These are phyloP conservation scores for Craniophora ligustri DNA, from an alignment of 2,888 invertebrate species.

Conservation along the genomic window DNA sequence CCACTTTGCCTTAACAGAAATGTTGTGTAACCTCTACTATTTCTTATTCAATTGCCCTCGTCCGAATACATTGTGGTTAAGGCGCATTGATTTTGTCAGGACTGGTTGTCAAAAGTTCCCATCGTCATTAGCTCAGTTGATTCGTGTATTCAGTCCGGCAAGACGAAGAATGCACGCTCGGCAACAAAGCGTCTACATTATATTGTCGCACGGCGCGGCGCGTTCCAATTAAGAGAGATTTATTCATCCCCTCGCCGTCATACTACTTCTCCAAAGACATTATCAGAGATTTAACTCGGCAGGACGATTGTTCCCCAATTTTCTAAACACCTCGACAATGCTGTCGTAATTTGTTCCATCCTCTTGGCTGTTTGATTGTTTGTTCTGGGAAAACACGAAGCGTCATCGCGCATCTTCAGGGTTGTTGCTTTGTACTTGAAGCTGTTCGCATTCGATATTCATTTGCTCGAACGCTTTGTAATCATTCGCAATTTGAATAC, in stretches of 20 bases:
- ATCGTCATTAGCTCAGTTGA: constrained; percentile 76
- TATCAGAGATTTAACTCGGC: constrained; percentile 83
- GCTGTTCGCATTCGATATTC: constrained; percentile 79
- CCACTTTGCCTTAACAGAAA: constrained; percentile 39
- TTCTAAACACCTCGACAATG: constrained; percentile 85
- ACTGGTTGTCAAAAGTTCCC: constrained; percentile 72
- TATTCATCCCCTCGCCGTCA: constrained; percentile 80
- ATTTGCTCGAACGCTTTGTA: constrained; percentile 78
- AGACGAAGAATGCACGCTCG: constrained; percentile 73
- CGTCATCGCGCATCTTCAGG: constrained; percentile 70
- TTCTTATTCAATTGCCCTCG: constrained; percentile 53
- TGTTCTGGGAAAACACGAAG: constrained; percentile 77
- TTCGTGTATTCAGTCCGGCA: constrained; percentile 73
- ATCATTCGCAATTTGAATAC: constrained; percentile 73
- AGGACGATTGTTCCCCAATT: constrained; percentile 85
- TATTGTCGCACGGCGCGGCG: constrained; percentile 80
- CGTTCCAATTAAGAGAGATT: constrained; percentile 85
- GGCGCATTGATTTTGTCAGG: constrained; percentile 63
- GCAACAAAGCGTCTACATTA: constrained; percentile 82
- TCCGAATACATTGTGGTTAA: constrained; percentile 48
- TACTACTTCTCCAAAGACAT: constrained; percentile 79
- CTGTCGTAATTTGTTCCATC: constrained; percentile 83
- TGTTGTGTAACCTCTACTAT: constrained; percentile 44
- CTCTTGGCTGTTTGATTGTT: constrained; percentile 80
- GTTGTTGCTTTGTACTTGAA: constrained; percentile 71